Conservation (phyloP, 1,140 invertebrate genomes). For the Ectropis grisescens region DNA sequence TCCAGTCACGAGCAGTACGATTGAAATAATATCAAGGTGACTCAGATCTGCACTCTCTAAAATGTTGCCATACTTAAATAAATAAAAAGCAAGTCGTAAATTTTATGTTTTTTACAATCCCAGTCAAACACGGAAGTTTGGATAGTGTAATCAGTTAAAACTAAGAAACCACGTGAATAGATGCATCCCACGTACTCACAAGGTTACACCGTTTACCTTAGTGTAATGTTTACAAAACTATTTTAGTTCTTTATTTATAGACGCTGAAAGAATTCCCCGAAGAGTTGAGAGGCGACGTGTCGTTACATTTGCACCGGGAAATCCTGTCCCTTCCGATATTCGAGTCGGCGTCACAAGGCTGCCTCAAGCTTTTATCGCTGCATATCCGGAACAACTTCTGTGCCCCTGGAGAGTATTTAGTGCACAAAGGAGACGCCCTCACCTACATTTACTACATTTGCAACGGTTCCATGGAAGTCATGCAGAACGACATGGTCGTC, state of each 20-base stretch:
- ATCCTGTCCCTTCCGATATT: constrained; percentile 95
- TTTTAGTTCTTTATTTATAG: constrained; percentile 67
- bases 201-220: too few relatives aligned
- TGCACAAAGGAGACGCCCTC: constrained; percentile 97
- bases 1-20: too few relatives aligned
- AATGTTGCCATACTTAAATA: too few relatives aligned
- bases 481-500: constrained; percentile 98
- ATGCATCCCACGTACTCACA: too few relatives aligned
- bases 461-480: constrained; percentile 98
- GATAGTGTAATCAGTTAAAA: too few relatives aligned
- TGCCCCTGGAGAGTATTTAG: constrained; percentile 95
- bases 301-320: constrained; percentile 95
- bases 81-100: too few relatives aligned
- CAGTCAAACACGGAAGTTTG: too few relatives aligned
- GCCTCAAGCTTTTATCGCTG: constrained; percentile 89
- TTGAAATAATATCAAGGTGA: too few relatives aligned
- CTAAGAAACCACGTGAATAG: too few relatives aligned
- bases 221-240: too few relatives aligned
- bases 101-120: too few relatives aligned
- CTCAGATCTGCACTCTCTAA: too few relatives aligned
- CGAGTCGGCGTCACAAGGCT: constrained; percentile 92
- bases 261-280: constrained; percentile 97
- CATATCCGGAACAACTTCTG: constrained; percentile 94
- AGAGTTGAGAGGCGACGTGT: constrained; percentile 94
- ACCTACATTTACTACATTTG: constrained; percentile 97